These are phyloP conservation scores for Spea hammondii DNA, from an alignment of 2,797 vertebrate genomes.

Conservation along the genomic window DNA sequence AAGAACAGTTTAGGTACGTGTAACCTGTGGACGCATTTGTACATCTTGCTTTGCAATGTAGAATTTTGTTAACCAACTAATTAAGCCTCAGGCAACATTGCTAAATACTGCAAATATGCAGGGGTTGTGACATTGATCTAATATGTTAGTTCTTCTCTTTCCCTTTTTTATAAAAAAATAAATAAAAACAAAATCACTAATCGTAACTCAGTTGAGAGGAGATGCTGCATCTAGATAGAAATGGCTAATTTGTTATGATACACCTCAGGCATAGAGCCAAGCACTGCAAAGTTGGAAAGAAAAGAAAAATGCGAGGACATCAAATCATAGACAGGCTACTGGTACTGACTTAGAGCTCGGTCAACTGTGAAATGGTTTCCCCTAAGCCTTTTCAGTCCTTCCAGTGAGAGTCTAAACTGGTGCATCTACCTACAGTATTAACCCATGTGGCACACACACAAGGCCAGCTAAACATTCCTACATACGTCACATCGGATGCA, in stretches of 20 bases:
- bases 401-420: neutral
- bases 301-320: slow-evolving; percentile 22
- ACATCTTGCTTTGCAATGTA: too few species aligned
- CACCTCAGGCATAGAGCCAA: slow-evolving; percentile 32
- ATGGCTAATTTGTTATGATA: slow-evolving; percentile 39
- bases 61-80: neutral
- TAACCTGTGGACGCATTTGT: too few species aligned
- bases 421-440: slow-evolving; percentile 21
- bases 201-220: slow-evolving; percentile 8
- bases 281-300: slow-evolving; percentile 23
- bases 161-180: neutral
- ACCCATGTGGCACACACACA: slow-evolving; percentile 17
- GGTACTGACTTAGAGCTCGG: slow-evolving; percentile 41
- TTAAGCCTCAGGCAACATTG: neutral
- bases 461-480: neutral
- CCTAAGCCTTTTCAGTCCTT: slow-evolving; percentile 42
- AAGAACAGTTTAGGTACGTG: too few species aligned
- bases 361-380: slow-evolving; percentile 44
- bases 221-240: slow-evolving; percentile 27
- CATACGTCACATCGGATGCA: too few species aligned
- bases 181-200: neutral
- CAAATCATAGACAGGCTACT: slow-evolving; percentile 29
- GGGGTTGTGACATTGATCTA: neutral
- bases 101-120: neutral
- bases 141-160: neutral